Percentiles rank a stretch among this genome's conserved stretches.
Conservation (phyloP, 2,888 invertebrate genomes). For the Tinea trinotella region DNA sequence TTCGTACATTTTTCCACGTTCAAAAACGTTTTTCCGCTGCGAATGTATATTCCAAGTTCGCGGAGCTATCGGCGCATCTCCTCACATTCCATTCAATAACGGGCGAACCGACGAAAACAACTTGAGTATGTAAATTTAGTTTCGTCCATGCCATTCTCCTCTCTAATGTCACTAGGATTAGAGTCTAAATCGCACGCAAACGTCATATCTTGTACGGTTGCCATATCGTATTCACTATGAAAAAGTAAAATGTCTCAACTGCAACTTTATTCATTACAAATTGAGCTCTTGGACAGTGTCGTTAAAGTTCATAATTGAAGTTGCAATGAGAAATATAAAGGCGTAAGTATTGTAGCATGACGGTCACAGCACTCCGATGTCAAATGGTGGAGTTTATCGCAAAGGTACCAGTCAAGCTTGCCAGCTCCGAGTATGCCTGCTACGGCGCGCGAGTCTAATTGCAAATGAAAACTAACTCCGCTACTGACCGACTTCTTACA, state of each 20-base stretch:
- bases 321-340: background rate
- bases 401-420: conserved; percentile 18
- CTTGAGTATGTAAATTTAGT: conserved; percentile 20
- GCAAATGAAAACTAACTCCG: conserved; percentile 12
- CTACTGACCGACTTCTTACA: conserved; percentile 10
- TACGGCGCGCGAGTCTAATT: background rate
- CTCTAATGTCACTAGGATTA: conserved; percentile 16
- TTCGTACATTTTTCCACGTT: conserved; percentile 16
- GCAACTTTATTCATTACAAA: background rate
- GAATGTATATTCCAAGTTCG: conserved; percentile 16
- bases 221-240: conserved; percentile 19
- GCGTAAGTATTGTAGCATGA: conserved; percentile 2
- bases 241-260: background rate
- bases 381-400: conserved; percentile 24
- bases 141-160: conserved; percentile 7
- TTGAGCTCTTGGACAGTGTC: background rate
- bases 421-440: conserved; percentile 14
- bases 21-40: conserved; percentile 15
- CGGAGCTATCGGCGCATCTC: conserved; percentile 22
- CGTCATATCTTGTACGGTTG: conserved; percentile 20
- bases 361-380: conserved; percentile 22
- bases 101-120: conserved; percentile 22
- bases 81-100: conserved; percentile 24
- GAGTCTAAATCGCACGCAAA: conserved; percentile 9
- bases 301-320: conserved; percentile 7